Percentiles rank a stretch among this genome's conserved stretches.
These are phyloP conservation scores for Crambe crambe DNA, from an alignment of 37 sponge, comb jelly and placozoan species.

Conservation along the genomic window DNA sequence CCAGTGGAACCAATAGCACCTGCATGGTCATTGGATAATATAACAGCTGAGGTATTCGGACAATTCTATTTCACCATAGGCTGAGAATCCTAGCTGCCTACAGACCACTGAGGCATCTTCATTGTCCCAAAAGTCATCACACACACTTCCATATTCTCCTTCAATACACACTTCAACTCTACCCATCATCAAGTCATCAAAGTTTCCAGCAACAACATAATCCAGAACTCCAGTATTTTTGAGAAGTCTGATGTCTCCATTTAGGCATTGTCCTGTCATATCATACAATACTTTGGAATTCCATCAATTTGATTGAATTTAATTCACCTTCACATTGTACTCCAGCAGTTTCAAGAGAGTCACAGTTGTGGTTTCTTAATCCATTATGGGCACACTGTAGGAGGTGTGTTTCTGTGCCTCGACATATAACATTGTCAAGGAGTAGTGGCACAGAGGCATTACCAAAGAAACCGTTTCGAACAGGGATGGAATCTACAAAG, in stretches of 20 bases:
- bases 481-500: conserved; percentile 19
- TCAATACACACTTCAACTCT: conserved; percentile 14
- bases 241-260: conserved; percentile 21
- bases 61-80: conserved; percentile 1
- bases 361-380: conserved; percentile 4
- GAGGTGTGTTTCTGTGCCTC: conserved; percentile 19
- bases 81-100: conserved; percentile 38
- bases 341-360: conserved; percentile 32
- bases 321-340: conserved; percentile 49
- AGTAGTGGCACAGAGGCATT: background rate
- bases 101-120: conserved; percentile 45
- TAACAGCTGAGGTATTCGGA: background rate
- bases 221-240: background rate
- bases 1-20: conserved; percentile 3
- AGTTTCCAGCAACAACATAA: background rate
- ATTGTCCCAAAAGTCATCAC: conserved; percentile 33
- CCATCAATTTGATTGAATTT: background rate
- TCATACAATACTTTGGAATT: background rate
- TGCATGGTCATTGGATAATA: background rate
- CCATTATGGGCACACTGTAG: conserved; percentile 19
- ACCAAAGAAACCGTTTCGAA: conserved; percentile 9
- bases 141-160: conserved; percentile 10
- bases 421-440: conserved; percentile 17
- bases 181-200: background rate
- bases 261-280: conserved; percentile 1